Conservation (phyloP, 2,797 vertebrate species). For the Leuciscus waleckii region DNA sequence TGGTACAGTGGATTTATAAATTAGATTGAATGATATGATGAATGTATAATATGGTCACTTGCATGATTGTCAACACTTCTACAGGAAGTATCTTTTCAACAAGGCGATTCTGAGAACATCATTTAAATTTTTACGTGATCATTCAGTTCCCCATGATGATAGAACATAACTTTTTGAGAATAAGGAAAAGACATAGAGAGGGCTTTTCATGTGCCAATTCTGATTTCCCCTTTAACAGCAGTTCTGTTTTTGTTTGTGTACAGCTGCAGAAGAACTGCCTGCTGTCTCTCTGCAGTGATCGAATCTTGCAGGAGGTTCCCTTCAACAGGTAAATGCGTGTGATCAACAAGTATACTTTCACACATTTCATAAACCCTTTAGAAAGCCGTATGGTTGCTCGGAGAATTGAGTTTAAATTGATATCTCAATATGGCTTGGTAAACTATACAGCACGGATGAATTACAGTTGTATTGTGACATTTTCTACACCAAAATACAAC, state of each 20-base stretch:
- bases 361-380: not conserved
- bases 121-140: rapidly evolving
- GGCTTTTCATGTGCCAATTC: not conserved
- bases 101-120: not conserved
- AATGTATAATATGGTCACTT: not conserved
- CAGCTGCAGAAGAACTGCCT: conserved; percentile 99
- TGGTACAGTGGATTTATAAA: not conserved
- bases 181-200: not conserved
- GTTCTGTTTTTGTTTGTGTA: not conserved
- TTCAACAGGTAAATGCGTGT: conserved; percentile 88
- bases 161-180: not conserved
- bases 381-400: not conserved
- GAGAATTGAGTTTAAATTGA: not conserved
- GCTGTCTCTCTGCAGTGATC: conserved; percentile 97
- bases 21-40: not conserved
- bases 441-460: not conserved
- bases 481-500: not conserved
- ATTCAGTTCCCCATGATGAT: not conserved
- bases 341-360: not conserved
- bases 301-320: conserved; percentile 97
- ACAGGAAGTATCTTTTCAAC: not conserved
- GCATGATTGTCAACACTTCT: not conserved
- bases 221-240: not conserved
- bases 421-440: not conserved
- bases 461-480: not conserved